Evolutionary conservation across 2,797 vertebrate genomes (phyloP).

Genomic region (Falco concolor): DNA sequence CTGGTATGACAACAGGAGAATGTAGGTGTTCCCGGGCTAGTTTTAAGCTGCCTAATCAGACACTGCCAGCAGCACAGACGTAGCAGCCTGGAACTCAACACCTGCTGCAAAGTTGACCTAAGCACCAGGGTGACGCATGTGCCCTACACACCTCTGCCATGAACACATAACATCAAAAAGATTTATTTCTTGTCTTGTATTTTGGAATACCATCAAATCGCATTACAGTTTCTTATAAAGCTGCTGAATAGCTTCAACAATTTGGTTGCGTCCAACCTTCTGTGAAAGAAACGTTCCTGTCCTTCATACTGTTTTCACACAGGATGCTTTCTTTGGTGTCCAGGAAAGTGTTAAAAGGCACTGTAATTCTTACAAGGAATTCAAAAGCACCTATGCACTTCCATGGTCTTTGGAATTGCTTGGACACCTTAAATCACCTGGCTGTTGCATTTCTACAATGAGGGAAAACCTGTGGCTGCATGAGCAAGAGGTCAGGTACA

Average conservation of each 20-base stretch:
- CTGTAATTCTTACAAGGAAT: too few species aligned
- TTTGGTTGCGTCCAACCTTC: not conserved
- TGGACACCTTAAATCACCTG: not conserved
- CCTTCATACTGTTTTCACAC: not conserved
- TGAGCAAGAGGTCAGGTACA: not conserved
- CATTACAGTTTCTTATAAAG: not conserved
- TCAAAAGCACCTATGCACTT: not conserved
- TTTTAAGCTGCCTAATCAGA: not conserved
- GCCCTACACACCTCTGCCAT: not conserved
- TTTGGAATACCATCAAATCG: not conserved
- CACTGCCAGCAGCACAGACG: not conserved
- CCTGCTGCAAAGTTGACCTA: not conserved
- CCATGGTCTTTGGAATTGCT: not conserved
- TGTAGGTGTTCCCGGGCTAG: not conserved
- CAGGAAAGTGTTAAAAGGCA: not conserved
- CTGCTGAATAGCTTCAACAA: not conserved
- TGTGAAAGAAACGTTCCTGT: not conserved
- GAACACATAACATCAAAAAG: not conserved
- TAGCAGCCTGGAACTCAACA: not conserved
- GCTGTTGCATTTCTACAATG: not conserved
- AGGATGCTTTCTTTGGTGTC: not conserved
- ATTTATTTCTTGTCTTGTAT: not conserved
- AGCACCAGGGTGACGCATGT: rapidly evolving
- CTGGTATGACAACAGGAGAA: not conserved
- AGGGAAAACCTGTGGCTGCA: not conserved